Evolutionary conservation across 1,140 invertebrate genomes (phyloP).

Genomic region (Bilobella aurantiaca): DNA sequence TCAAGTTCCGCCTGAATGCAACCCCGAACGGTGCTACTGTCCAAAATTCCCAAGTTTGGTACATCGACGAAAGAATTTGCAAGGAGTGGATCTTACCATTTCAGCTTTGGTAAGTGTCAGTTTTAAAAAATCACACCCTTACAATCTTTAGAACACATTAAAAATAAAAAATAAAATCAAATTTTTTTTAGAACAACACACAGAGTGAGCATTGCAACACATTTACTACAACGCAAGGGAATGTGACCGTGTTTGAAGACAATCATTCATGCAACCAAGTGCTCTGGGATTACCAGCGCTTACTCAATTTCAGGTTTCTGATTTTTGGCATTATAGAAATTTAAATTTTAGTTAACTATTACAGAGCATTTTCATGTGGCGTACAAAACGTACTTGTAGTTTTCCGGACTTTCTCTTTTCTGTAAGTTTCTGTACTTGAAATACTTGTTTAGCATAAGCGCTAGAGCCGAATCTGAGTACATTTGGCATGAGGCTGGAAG

Average conservation of each 20-base stretch:
- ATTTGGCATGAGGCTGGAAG: neutral
- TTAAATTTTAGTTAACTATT: too few species aligned
- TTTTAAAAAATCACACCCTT: too few species aligned
- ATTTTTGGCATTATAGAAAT: too few species aligned
- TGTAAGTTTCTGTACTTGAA: neutral
- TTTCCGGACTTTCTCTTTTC: too few species aligned
- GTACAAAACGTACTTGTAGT: too few species aligned
- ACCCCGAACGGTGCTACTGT: too few species aligned
- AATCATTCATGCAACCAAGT: neutral
- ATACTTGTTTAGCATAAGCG: neutral
- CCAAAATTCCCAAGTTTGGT: too few species aligned
- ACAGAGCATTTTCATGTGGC: too few species aligned
- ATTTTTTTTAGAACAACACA: neutral
- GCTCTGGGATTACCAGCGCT: neutral
- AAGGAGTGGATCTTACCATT: too few species aligned
- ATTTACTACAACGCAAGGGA: neutral
- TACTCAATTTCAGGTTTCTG: neutral
- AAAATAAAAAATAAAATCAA: neutral
- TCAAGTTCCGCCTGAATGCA: too few species aligned
- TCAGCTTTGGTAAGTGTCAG: too few species aligned
- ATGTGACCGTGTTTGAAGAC: neutral
- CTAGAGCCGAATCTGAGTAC: neutral
- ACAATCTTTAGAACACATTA: neutral
- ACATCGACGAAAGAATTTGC: too few species aligned
- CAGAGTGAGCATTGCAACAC: neutral